These are phyloP conservation scores for Drosophila pseudoananassae DNA, from an alignment of 1,140 invertebrate species.

Conservation along the genomic window DNA sequence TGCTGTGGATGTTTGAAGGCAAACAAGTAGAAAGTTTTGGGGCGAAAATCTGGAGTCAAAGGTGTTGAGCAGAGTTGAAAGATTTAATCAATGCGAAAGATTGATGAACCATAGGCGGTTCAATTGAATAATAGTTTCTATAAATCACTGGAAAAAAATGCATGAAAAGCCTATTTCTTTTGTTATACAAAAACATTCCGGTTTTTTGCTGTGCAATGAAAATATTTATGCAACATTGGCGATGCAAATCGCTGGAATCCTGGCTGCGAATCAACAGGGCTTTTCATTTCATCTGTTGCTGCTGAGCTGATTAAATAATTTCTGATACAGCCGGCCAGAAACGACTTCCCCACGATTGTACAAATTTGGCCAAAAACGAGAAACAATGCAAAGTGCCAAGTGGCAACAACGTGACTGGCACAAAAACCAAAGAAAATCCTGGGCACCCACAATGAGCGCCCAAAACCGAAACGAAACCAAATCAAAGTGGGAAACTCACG, in stretches of 20 bases:
- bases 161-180: background rate
- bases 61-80: conserved; percentile 36
- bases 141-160: background rate
- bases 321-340: conserved; percentile 20
- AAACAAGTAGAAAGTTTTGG: conserved; percentile 58
- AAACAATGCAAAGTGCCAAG: conserved; percentile 68
- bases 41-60: conserved; percentile 33
- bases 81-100: conserved; percentile 31
- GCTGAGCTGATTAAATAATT: conserved; percentile 56
- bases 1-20: conserved; percentile 32
- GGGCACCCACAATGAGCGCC: conserved; percentile 26
- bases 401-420: conserved; percentile 77
- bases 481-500: conserved; percentile 26
- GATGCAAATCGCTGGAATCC: conserved; percentile 31
- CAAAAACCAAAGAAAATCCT: conserved; percentile 43
- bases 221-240: conserved; percentile 42
- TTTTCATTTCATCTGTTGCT: conserved; percentile 44
- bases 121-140: background rate
- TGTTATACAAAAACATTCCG: too few relatives aligned
- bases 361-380: conserved; percentile 29
- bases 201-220: background rate
- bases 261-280: conserved; percentile 22
- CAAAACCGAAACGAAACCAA: conserved; percentile 35
- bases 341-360: conserved; percentile 42
- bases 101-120: conserved; percentile 17